These are phyloP conservation scores for Lepus oiostolus DNA, from an alignment of 2,797 vertebrate genomes.

Conservation along the genomic window DNA sequence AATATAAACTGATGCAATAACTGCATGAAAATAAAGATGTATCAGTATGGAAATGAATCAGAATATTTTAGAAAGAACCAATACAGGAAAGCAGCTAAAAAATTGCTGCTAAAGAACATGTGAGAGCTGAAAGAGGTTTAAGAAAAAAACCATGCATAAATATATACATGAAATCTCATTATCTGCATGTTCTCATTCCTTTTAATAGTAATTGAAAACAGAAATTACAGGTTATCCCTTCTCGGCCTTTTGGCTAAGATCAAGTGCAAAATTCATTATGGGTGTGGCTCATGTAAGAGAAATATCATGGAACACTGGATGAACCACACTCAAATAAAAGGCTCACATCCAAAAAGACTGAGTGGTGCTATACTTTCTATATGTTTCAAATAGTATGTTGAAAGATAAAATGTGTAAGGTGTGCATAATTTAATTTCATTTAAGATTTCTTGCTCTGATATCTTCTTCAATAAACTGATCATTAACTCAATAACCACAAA, in stretches of 20 bases:
- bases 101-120: background rate
- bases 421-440: background rate
- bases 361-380: background rate
- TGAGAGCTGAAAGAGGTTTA: background rate
- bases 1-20: slow-evolving; percentile 32
- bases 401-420: background rate
- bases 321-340: background rate
- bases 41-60: slow-evolving; percentile 55
- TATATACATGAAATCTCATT: background rate
- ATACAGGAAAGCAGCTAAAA: background rate
- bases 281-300: background rate
- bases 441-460: background rate
- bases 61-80: slow-evolving; percentile 39
- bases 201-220: background rate
- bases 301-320: background rate
- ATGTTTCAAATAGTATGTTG: background rate
- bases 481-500: background rate
- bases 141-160: background rate
- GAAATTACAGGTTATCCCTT: background rate
- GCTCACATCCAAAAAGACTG: background rate
- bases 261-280: background rate
- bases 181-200: slow-evolving; percentile 1
- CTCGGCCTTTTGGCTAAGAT: too few species aligned
- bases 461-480: background rate
- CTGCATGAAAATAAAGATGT: slow-evolving; percentile 48